Conservation (phyloP, 2,113 vertebrate genomes). For the Setophaga kirtlandii region DNA sequence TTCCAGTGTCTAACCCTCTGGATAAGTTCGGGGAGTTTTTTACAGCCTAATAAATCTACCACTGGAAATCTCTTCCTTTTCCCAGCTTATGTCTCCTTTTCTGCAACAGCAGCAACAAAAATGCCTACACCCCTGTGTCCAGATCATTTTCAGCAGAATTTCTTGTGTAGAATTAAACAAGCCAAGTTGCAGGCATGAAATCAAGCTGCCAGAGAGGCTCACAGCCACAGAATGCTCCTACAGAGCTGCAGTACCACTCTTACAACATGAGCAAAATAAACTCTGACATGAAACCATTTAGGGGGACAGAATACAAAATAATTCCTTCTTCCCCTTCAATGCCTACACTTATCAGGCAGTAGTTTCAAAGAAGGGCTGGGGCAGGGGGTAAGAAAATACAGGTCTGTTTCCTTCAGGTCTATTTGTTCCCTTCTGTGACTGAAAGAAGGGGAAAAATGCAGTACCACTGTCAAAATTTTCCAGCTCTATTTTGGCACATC, state of each 20-base stretch:
- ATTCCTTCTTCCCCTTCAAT: background rate
- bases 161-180: background rate
- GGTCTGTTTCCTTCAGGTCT: background rate
- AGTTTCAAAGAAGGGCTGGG: background rate
- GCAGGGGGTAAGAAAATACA: background rate
- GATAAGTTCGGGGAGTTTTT: accelerated
- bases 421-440: background rate
- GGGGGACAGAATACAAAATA: background rate
- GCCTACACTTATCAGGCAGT: background rate
- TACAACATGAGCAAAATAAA: background rate
- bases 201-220: conserved; percentile 1
- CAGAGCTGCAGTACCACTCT: background rate
- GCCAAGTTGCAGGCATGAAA: background rate
- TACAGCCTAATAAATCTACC: background rate
- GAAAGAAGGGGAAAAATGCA: background rate
- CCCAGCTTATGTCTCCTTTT: background rate
- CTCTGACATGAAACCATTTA: background rate
- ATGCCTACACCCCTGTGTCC: background rate
- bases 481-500: background rate
- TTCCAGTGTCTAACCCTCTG: background rate
- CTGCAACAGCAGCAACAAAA: background rate
- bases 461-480: background rate
- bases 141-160: background rate
- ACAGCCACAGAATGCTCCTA: background rate
- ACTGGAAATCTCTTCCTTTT: background rate